phyloP scores from a whole-genome alignment of 2,113 vertebrate genomes.

The Passer montanus region DNA sequence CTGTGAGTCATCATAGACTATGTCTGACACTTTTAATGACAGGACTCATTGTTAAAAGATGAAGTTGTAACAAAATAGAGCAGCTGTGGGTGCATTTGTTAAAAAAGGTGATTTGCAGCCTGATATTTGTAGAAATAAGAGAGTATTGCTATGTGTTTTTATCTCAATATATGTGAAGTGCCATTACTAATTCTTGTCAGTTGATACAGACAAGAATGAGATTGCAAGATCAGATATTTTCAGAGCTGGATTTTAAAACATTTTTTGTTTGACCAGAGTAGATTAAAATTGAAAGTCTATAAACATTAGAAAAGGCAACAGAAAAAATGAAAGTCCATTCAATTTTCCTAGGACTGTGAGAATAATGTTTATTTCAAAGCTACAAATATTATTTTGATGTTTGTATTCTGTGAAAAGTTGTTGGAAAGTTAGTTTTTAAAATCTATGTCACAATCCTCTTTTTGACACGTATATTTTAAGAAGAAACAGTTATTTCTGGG shows the following conservation, averaged over 20 bases:
- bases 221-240: not conserved
- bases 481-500: not conserved
- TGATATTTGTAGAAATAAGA: not conserved
- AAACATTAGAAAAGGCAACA: not conserved
- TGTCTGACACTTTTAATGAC: not conserved
- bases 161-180: not conserved
- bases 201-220: not conserved
- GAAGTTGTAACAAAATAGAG: not conserved
- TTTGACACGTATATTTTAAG: not conserved
- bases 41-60: not conserved
- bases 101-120: not conserved
- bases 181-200: not conserved
- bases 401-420: not conserved
- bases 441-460: not conserved
- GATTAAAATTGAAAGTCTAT: not conserved
- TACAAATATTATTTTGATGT: not conserved
- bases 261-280: not conserved
- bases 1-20: not conserved
- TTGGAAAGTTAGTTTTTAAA: not conserved
- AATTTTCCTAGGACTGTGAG: not conserved
- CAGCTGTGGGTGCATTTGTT: not conserved
- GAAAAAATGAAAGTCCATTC: not conserved
- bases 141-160: not conserved
- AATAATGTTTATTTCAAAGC: not conserved
- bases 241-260: not conserved